Conservation (phyloP, 2,113 vertebrate genomes). For the Salvelinus fontinalis region DNA sequence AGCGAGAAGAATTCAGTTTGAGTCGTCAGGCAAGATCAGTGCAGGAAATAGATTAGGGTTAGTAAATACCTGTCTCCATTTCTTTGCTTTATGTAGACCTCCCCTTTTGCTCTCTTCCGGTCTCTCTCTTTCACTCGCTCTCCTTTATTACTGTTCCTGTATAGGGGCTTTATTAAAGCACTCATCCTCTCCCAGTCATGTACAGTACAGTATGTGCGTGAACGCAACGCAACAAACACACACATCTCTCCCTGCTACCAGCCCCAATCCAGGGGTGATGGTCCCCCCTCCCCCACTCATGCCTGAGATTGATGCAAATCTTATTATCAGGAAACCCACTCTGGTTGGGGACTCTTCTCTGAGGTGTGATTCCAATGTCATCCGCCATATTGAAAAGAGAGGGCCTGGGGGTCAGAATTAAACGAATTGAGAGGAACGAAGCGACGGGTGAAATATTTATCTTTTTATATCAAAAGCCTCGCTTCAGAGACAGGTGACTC, state of each 20-base stretch:
- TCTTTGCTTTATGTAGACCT: background rate
- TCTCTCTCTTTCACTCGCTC: background rate
- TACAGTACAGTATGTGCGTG: too few species aligned
- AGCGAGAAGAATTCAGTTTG: too few species aligned
- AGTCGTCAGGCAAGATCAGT: too few species aligned
- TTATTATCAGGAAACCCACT: background rate
- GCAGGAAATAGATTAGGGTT: too few species aligned
- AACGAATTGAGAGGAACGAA: background rate
- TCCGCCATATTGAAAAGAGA: background rate
- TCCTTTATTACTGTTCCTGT: background rate
- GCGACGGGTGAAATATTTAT: background rate
- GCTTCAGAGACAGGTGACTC: constrained; percentile 8
- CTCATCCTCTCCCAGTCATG: too few species aligned
- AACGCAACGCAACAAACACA: too few species aligned
- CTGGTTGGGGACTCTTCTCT: background rate
- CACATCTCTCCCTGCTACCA: too few species aligned
- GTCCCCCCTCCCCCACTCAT: background rate
- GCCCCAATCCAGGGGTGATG: background rate
- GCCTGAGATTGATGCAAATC: background rate
- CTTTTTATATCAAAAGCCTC: too few species aligned
- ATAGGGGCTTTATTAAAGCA: too few species aligned
- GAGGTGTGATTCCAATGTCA: background rate
- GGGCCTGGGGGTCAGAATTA: background rate
- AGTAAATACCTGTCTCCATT: too few species aligned
- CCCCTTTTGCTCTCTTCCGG: background rate